Conservation (phyloP, 2,797 vertebrate species). For the Phaenicophaeus curvirostris region DNA sequence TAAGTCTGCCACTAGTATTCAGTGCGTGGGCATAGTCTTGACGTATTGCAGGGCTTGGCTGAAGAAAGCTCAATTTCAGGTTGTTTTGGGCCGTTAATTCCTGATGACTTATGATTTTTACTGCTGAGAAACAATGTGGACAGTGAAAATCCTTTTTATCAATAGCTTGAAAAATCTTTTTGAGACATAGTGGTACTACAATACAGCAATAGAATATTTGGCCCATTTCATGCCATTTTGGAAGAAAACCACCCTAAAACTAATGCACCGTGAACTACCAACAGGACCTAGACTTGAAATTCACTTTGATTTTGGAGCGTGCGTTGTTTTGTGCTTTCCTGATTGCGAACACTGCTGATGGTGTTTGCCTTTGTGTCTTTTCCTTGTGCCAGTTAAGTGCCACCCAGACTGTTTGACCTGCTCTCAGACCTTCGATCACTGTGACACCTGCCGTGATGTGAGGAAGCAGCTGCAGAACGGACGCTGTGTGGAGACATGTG, state of each 20-base stretch:
- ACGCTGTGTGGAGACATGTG: slow-evolving; percentile 84
- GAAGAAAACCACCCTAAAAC: not conserved
- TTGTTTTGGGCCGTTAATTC: rapidly evolving
- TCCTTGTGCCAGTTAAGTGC: slow-evolving; percentile 80
- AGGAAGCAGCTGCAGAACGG: slow-evolving; percentile 80
- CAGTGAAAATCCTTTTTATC: not conserved
- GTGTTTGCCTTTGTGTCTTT: not conserved
- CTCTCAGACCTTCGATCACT: slow-evolving; percentile 80
- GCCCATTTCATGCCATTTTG: not conserved
- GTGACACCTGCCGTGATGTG: slow-evolving; percentile 85
- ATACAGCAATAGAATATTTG: not conserved
- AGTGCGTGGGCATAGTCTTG: not conserved
- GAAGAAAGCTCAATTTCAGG: not conserved
- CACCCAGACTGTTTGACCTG: slow-evolving; percentile 88
- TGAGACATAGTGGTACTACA: not conserved
- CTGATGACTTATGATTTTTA: not conserved
- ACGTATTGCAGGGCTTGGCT: not conserved
- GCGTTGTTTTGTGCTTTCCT: not conserved
- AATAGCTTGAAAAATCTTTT: not conserved
- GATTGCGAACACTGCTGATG: not conserved
- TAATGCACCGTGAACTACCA: too few species aligned
- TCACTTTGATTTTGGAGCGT: rapidly evolving
- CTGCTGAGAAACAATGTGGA: not conserved
- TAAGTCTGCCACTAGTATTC: not conserved
- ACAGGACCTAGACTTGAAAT: not conserved